These are phyloP conservation scores for Drosophila setosimentum DNA, from an alignment of 2,888 invertebrate species.

Conservation along the genomic window DNA sequence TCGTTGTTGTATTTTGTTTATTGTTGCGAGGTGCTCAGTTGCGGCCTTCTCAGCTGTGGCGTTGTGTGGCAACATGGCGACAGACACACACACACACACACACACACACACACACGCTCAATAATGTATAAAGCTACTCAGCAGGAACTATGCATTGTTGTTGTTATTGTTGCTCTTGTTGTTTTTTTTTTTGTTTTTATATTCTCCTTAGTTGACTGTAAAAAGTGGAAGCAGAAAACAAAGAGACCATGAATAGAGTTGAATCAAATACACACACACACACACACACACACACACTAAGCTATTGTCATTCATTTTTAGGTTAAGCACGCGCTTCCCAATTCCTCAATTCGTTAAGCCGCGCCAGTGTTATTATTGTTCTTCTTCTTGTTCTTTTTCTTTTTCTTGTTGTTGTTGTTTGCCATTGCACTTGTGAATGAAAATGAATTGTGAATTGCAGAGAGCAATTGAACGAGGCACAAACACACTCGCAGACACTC, in stretches of 20 bases:
- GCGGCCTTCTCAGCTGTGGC: conserved; percentile 44
- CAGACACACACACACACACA: conserved; percentile 27
- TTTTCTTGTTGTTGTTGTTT: conserved; percentile 36
- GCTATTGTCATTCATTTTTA: conserved; percentile 71
- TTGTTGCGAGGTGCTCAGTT: conserved; percentile 58
- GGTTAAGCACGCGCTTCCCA: conserved; percentile 77
- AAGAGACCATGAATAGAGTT: conserved; percentile 69
- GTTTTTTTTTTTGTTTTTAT: conserved; percentile 45
- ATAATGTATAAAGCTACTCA: conserved; percentile 65
- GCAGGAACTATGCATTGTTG: conserved; percentile 76
- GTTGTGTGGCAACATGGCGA: conserved; percentile 41
- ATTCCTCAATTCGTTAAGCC: conserved; percentile 66
- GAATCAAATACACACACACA: conserved; percentile 35
- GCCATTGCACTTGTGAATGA: conserved; percentile 57
- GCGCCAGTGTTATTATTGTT: conserved; percentile 46
- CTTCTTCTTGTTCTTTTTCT: conserved; percentile 31
- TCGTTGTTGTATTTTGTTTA: conserved; percentile 38
- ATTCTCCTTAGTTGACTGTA: conserved; percentile 44
- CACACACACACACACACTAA: conserved; percentile 12
- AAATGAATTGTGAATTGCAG: conserved; percentile 50
- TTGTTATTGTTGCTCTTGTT: conserved; percentile 48
- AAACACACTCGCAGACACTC: conserved; percentile 10
- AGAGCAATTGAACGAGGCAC: conserved; percentile 44
- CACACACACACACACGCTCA: conserved; percentile 29
- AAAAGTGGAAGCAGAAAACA: conserved; percentile 63